Conservation (phyloP, 2,888 invertebrate species). For the Polydesmus complanatus region DNA sequence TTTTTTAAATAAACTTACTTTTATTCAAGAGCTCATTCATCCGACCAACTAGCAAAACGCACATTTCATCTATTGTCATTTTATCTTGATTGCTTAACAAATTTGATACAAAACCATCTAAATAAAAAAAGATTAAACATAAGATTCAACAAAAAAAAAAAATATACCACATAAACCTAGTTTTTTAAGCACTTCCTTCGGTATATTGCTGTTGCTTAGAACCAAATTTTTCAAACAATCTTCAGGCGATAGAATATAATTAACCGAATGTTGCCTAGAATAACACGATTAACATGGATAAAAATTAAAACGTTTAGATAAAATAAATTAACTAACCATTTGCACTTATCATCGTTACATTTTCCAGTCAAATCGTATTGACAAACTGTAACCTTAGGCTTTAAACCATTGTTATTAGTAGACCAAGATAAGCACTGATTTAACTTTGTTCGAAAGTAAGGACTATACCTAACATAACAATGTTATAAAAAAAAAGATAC, state of each 20-base stretch:
- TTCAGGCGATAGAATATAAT: conserved; percentile 25
- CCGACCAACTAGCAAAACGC: conserved; percentile 10
- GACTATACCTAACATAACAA: conserved; percentile 12
- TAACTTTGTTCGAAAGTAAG: conserved; percentile 15
- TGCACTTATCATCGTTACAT: conserved; percentile 22
- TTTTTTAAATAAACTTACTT: conserved; percentile 9
- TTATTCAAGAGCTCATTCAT: conserved; percentile 10
- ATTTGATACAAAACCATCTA: conserved; percentile 18
- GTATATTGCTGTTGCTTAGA: not conserved
- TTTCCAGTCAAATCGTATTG: conserved; percentile 21
- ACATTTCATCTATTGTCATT: conserved; percentile 14
- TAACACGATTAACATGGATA: not conserved
- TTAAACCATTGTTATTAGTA: conserved; percentile 14
- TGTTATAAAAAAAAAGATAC: not conserved
- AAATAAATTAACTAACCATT: conserved; percentile 11
- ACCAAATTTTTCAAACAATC: conserved; percentile 29
- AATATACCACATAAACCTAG: not conserved
- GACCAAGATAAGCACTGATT: conserved; percentile 15
- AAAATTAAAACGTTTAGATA: not conserved
- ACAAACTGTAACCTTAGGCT: conserved; percentile 19
- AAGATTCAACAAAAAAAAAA: not conserved
- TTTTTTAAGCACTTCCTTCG: not conserved
- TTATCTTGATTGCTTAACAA: conserved; percentile 10
- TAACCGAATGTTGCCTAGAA: conserved; percentile 16
- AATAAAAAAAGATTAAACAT: not conserved